A percentile compares a stretch with the other conserved stretches of the same genome.
Evolutionary conservation across 2,113 vertebrate species (phyloP).

Genomic region (Syngnathus floridae): DNA sequence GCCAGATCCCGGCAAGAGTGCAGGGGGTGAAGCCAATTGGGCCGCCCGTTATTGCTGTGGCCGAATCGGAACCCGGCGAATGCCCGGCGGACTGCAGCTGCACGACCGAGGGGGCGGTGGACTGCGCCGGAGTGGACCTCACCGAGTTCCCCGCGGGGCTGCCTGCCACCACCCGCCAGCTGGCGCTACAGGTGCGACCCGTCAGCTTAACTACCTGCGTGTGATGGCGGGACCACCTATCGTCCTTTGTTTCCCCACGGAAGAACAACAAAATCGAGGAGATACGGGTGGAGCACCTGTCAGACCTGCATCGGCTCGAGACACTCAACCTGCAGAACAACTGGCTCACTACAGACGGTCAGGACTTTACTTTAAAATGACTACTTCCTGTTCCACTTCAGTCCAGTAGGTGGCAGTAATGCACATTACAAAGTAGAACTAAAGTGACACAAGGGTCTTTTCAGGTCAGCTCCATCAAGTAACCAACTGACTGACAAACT

Average conservation of each 20-base stretch:
- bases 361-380: slow-evolving; percentile 1
- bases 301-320: slow-evolving; percentile 81
- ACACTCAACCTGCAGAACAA: slow-evolving; percentile 97
- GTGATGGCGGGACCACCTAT: no score
- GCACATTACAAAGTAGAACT: not conserved
- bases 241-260: slow-evolving; percentile 35
- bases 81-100: slow-evolving; percentile 86
- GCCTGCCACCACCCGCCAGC: slow-evolving; percentile 78
- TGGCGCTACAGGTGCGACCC: slow-evolving; percentile 83
- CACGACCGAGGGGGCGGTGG: slow-evolving; percentile 79
- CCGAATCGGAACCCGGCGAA: slow-evolving; percentile 8
- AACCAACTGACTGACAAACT: not conserved
- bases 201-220: no score
- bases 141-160: slow-evolving; percentile 80
- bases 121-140: slow-evolving; percentile 88
- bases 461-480: not conserved
- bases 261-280: slow-evolving; percentile 94
- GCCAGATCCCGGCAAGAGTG: slow-evolving; percentile 52
- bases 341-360: slow-evolving; percentile 87
- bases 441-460: not conserved
- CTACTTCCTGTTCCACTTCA: not conserved
- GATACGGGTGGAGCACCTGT: slow-evolving; percentile 83
- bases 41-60: slow-evolving; percentile 1
- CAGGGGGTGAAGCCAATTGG: slow-evolving; percentile 48
- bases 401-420: not conserved